Evolutionary conservation across 2,113 vertebrate species (phyloP).

Genomic region (Nyctibius bracteatus): DNA sequence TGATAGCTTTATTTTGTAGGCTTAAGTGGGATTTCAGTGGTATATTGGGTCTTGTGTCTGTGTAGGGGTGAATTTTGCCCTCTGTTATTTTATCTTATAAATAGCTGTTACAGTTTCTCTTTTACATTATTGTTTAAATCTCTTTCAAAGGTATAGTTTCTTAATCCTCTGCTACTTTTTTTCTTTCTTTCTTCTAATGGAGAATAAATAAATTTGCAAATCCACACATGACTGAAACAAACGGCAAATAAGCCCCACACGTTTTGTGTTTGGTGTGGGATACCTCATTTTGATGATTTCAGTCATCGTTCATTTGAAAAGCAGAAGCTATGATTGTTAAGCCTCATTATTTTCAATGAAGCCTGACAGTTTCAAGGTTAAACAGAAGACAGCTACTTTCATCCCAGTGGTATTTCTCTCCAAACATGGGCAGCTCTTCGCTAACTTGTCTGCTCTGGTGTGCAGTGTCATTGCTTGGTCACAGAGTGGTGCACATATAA

Average conservation of each 20-base stretch:
- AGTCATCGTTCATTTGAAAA: conserved; percentile 58
- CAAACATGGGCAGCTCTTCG: conserved; percentile 18
- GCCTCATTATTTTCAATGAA: conserved; percentile 71
- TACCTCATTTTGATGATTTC: conserved; percentile 56
- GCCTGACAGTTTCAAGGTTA: conserved; percentile 69
- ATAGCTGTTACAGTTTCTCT: conserved; percentile 15
- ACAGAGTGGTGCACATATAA: conserved; percentile 30
- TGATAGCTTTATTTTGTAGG: conserved; percentile 46
- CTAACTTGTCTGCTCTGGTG: not conserved
- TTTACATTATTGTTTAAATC: not conserved
- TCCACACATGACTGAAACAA: conserved; percentile 27
- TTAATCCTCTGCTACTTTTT: not conserved
- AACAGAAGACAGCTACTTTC: conserved; percentile 73
- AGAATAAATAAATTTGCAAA: conserved; percentile 24
- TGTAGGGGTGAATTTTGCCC: conserved; percentile 14
- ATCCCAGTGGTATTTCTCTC: conserved; percentile 62
- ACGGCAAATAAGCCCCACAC: conserved; percentile 6
- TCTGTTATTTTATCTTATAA: conserved; percentile 24
- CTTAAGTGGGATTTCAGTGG: conserved; percentile 44
- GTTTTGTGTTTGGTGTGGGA: conserved; percentile 7
- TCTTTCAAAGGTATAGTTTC: not conserved
- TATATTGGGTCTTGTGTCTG: conserved; percentile 50
- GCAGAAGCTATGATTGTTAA: conserved; percentile 62
- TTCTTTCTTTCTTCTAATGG: not conserved
- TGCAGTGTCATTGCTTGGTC: conserved; percentile 36